Evolutionary conservation across 2,113 vertebrate genomes (phyloP).

Genomic region (Salvelinus alpinus): DNA sequence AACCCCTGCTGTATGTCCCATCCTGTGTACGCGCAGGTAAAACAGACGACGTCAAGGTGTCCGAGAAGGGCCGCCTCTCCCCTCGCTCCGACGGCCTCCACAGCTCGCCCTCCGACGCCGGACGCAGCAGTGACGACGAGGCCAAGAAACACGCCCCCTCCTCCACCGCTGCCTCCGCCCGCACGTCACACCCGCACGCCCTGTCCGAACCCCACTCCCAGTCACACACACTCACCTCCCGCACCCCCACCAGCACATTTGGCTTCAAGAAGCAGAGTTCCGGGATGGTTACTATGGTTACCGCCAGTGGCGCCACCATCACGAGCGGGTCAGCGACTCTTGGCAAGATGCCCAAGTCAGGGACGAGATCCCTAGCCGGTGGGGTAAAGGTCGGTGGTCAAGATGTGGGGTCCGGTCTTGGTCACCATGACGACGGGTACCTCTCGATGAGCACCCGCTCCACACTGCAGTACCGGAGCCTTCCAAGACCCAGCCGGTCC

Average conservation of each 20-base stretch:
- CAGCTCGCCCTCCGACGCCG: slow-evolving; percentile 91
- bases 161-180: slow-evolving; percentile 56
- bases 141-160: slow-evolving; percentile 75
- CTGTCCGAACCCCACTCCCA: slow-evolving; percentile 53
- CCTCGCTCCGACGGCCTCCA: slow-evolving; percentile 86
- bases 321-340: slow-evolving; percentile 94
- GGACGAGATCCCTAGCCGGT: slow-evolving; percentile 70
- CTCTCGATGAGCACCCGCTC: slow-evolving; percentile 86
- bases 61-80: slow-evolving; percentile 91
- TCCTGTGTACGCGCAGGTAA: slow-evolving; percentile 77
- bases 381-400: slow-evolving; percentile 70
- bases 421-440: slow-evolving; percentile 90
- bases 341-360: slow-evolving; percentile 95
- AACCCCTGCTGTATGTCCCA: background rate
- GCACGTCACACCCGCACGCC: slow-evolving; percentile 54
- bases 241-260: slow-evolving; percentile 85
- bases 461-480: slow-evolving; percentile 94
- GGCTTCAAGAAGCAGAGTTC: slow-evolving; percentile 94
- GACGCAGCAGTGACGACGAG: slow-evolving; percentile 92
- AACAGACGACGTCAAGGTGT: slow-evolving; percentile 96
- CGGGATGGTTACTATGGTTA: slow-evolving; percentile 86
- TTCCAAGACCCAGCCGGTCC: slow-evolving; percentile 92
- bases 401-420: slow-evolving; percentile 72
- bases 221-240: slow-evolving; percentile 60
- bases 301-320: slow-evolving; percentile 91